Evolutionary conservation across 2,113 vertebrate species (phyloP).

Genomic region (Plotosus lineatus): DNA sequence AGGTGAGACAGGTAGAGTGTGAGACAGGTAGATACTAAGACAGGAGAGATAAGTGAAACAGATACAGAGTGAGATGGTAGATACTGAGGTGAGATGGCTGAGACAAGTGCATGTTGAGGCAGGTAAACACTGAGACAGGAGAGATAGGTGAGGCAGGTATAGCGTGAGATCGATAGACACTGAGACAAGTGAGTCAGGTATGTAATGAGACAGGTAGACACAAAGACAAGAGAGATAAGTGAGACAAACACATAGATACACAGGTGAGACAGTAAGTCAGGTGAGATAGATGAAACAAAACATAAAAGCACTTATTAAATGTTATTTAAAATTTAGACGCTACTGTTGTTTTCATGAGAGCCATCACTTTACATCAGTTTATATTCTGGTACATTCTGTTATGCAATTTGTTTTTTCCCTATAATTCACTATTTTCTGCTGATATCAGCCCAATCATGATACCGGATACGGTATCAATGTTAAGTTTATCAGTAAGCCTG

Average conservation of each 20-base stretch:
- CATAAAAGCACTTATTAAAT: not conserved
- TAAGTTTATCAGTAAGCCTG: not conserved
- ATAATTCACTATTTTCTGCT: not conserved
- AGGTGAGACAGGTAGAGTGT: no score
- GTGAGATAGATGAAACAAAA: no score
- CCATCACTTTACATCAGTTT: not conserved
- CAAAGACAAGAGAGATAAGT: not conserved
- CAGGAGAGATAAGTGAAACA: no score
- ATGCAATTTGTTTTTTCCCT: not conserved
- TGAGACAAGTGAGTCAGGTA: no score
- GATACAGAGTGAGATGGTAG: not conserved
- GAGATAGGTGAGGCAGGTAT: no score
- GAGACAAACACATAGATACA: not conserved
- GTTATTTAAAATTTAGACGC: not conserved
- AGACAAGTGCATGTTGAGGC: no score
- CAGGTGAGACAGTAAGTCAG: no score
- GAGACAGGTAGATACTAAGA: not conserved
- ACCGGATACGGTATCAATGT: not conserved
- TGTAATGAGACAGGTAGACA: no score
- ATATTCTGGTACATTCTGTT: not conserved
- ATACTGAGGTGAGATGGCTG: no score
- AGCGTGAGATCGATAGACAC: no score
- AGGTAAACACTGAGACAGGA: no score
- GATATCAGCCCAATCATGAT: not conserved
- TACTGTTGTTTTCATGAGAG: not conserved